These are phyloP conservation scores for Cacatua alba DNA, from an alignment of 2,113 vertebrate genomes.

Conservation along the genomic window DNA sequence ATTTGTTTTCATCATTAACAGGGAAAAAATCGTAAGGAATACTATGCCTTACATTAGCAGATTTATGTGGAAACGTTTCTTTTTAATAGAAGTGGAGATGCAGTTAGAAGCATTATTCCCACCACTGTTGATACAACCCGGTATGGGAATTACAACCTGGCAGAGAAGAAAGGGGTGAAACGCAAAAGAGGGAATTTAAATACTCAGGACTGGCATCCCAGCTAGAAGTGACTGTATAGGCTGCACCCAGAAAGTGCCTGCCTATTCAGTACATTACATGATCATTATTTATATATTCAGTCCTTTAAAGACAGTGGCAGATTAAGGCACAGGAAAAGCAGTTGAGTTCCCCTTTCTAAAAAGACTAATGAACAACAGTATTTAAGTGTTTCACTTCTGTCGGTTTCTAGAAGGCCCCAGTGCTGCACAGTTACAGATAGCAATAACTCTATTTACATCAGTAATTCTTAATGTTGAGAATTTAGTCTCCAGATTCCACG, in stretches of 20 bases:
- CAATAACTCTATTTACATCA: neutral
- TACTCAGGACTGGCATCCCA: neutral
- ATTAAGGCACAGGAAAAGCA: neutral
- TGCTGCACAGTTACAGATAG: neutral
- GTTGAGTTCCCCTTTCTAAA: neutral
- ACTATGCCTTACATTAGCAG: slow-evolving; percentile 46
- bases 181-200: neutral
- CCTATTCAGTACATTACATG: neutral
- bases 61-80: slow-evolving; percentile 23
- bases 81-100: slow-evolving; percentile 36
- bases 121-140: slow-evolving; percentile 16
- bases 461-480: neutral
- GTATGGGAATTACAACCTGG: slow-evolving; percentile 19
- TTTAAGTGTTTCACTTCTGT: neutral
- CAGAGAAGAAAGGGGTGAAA: slow-evolving; percentile 15
- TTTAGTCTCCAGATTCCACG: neutral
- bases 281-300: neutral
- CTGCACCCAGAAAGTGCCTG: neutral
- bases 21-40: slow-evolving; percentile 31
- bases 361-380: neutral
- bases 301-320: neutral
- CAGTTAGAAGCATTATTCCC: slow-evolving; percentile 39
- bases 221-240: neutral
- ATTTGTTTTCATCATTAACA: too few relatives aligned
- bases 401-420: neutral